Base-by-base conservation (phyloP, 2,113 vertebrate species). In the Pithys albifrons region DNA sequence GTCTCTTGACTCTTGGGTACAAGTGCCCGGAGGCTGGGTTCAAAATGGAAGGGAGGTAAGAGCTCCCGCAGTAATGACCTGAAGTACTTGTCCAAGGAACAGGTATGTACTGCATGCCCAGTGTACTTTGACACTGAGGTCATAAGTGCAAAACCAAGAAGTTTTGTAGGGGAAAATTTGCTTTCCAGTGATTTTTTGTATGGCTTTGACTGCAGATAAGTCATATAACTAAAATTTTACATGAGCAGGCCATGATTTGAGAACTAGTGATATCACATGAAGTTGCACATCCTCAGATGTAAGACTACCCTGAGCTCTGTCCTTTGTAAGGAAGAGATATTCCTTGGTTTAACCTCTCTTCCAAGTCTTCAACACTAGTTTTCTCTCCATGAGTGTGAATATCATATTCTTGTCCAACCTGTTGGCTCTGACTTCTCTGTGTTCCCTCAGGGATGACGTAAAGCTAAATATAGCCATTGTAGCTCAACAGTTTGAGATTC, bases 81-180 rank as follows among this genome's bases (percentile, higher is more conserved):
- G 89, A 75, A 75, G 49, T 85, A 85, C 93, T 71, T 97, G 87
- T 71, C 72, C 46, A 43, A 88, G 48, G 85, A 92, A 54, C 72
- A 77, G 59, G 82, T 93, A 76, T 43, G 64, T 85, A 35, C 91
- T 76, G 35, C 39, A 35, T 74, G 51, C 51, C 70, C 62, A 59
- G 29, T 73, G n/a, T 79, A 64, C 73, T 91, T 76, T 80, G 81
- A 79, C 74, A 73, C 59, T 62, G 81, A 94, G 58, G 87, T 94
- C 71, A 2, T 14, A 62, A 86, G 78, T 83, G 71, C 85, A 94
- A 94, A 85, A 73, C 23, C 33, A 33, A 86, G 45, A 76, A 51
- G 37, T 41, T 82, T 48, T 29, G 46, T 46, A 78, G 74, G 74
- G 58, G n/a, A 76, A 92, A 57, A 58, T 72, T 93, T 88, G 45